phyloP scores from a whole-genome alignment of 2,113 vertebrate genomes.

The Periophthalmus modestus region DNA sequence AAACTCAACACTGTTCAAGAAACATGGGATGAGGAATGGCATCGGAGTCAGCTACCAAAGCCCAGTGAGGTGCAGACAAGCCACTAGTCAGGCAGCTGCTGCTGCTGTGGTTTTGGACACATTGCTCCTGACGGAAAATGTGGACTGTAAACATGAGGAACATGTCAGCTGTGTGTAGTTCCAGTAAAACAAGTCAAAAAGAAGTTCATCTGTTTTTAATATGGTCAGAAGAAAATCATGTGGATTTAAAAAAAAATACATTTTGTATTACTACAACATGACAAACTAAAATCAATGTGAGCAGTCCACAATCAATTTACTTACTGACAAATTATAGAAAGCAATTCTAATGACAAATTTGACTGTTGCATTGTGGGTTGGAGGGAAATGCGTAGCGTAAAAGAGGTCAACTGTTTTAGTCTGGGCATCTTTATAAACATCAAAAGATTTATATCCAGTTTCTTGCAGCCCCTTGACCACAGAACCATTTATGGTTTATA shows the following conservation, averaged over 20 bases:
- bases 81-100: slow-evolving; percentile 78
- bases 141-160: slow-evolving; percentile 83
- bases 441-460: slow-evolving; percentile 68
- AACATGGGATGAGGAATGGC: slow-evolving; percentile 86
- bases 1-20: slow-evolving; percentile 90
- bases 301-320: not conserved
- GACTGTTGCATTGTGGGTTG: not conserved
- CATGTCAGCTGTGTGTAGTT: slow-evolving; percentile 86
- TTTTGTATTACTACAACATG: not conserved
- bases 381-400: slow-evolving; percentile 24
- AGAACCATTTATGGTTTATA: slow-evolving; percentile 69
- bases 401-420: slow-evolving; percentile 43
- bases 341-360: not conserved
- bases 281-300: not conserved
- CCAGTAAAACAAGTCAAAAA: not conserved
- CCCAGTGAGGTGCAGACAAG: slow-evolving; percentile 76
- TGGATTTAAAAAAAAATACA: not conserved
- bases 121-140: slow-evolving; percentile 85
- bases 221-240: not conserved
- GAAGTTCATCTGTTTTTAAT: not conserved
- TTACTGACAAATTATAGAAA: not conserved
- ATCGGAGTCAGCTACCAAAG: slow-evolving; percentile 87
- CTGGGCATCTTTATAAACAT: slow-evolving; percentile 71
- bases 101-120: slow-evolving; percentile 83
- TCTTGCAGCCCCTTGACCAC: slow-evolving; percentile 59